Conservation (phyloP, 2,113 vertebrate species). For the Haliaeetus leucogaster region DNA sequence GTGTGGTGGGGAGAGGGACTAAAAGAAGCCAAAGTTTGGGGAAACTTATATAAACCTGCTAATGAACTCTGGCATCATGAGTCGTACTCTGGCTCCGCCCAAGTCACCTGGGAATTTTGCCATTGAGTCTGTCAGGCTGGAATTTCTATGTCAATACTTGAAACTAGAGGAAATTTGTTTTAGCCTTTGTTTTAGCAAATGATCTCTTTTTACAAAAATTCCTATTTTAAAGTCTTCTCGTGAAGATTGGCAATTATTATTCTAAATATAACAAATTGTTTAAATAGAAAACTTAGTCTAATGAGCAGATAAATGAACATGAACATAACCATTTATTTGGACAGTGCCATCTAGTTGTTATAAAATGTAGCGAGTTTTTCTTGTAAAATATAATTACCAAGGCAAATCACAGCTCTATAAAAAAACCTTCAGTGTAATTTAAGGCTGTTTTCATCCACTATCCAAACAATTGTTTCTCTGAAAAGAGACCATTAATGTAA, state of each 20-base stretch:
- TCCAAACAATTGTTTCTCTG: not conserved
- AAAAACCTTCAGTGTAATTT: not conserved
- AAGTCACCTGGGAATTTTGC: not conserved
- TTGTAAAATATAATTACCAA: conserved; percentile 5
- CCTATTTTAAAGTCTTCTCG: not conserved
- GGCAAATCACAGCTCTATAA: not conserved
- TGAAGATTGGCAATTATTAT: not conserved
- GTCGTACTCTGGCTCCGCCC: not conserved
- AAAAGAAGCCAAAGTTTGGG: not conserved
- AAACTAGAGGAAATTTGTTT: not conserved
- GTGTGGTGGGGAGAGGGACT: not conserved
- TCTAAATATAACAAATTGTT: conserved; percentile 12
- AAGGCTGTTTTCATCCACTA: not conserved
- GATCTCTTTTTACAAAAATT: not conserved
- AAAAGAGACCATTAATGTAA: not conserved
- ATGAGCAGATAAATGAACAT: not conserved
- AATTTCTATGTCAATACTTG: not conserved
- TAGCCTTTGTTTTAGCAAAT: not conserved
- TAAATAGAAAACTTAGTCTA: not conserved
- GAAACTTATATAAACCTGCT: not conserved
- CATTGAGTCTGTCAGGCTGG: not conserved
- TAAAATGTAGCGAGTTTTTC: not conserved
- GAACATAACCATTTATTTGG: not conserved
- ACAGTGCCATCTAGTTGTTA: conserved; percentile 5
- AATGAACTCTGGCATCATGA: not conserved